phyloP scores from a whole-genome alignment of 1,140 invertebrate genomes.

The Drosophila bocki region DNA sequence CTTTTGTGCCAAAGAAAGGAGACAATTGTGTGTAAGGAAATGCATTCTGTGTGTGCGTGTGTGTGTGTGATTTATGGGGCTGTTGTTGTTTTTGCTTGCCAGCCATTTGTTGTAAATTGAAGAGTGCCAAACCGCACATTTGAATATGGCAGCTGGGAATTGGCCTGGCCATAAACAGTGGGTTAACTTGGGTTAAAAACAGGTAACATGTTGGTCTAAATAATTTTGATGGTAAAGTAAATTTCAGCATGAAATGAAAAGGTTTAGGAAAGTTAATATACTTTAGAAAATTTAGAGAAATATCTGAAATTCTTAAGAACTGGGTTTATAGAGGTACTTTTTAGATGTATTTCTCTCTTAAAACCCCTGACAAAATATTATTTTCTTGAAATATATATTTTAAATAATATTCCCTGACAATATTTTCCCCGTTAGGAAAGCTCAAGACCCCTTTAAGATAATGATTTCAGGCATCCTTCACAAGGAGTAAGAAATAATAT shows the following conservation, averaged over 20 bases:
- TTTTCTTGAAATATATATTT: no score
- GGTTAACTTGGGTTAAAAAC: neutral
- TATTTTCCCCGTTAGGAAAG: neutral
- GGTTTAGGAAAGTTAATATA: neutral
- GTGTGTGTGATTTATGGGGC: constrained; percentile 68
- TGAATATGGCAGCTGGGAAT: constrained; percentile 64
- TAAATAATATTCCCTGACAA: neutral
- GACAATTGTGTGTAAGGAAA: constrained; percentile 83
- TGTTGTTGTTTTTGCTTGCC: constrained; percentile 29
- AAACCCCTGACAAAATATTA: neutral
- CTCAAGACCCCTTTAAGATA: neutral
- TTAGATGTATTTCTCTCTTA: neutral
- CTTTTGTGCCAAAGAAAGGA: constrained; percentile 71
- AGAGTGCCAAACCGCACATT: constrained; percentile 82
- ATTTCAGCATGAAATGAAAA: neutral
- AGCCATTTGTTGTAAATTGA: constrained; percentile 80
- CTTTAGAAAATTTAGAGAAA: neutral
- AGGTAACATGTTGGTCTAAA: neutral
- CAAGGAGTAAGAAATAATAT: constrained; percentile 12
- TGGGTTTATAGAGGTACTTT: neutral
- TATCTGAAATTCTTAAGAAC: neutral
- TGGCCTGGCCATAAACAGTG: constrained; percentile 15
- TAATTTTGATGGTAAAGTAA: neutral
- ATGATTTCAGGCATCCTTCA: neutral
- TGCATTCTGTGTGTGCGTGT: constrained; percentile 49